Evolutionary conservation across 30 jellyfish, hydroid and myxozoan species (phyloP), one percentile per base, ranked within the genome.

Genomic region (Hydractinia echinata): DNA sequence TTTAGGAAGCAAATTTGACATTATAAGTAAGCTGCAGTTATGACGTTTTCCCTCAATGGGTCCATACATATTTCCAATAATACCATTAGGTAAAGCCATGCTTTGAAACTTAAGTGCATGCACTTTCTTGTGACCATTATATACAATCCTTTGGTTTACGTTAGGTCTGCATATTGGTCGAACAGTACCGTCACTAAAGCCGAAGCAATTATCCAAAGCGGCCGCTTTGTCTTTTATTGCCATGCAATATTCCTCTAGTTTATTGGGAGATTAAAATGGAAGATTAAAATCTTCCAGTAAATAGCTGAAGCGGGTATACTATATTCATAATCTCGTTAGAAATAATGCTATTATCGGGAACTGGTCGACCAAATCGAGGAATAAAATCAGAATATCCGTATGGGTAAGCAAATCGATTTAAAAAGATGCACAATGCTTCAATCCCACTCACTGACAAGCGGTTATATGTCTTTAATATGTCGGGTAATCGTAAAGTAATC

Each of bases 361-460:
- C 15, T 7, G 72, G n/a, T 48, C 88, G 5, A 44, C 95, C 95
- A 87, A 81, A 81, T 52, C 90, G 60, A 20, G 91, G 88, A n/a
- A 87, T 71, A 7, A 87, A 52, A 50, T 81, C 89, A 68, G 85
- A 76, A 69, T 79, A 86, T 54, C 86, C 66, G 70, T 89, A 86
- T 13, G 89, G 89, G 84, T 86, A 86, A 51, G 95, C 86, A 84
- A 86, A 72, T 70, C 89, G 64, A 55, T 64, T 70, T 73, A 86
- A 58, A 55, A 83, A 54, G 0, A 85, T 77, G 48, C 95, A 85
- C n/a, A 77, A 73, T 13, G 83, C 95, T 62, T 86, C 95, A 58
- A 64, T 64, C 39, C 74, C 5, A 64, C 18, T 7, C 0, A 64
- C 74, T 6, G 74, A 64, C 74, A 64, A 6, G 4, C 74, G 74